phyloP scores from a whole-genome alignment of 2,113 vertebrate species.

The Pachycephala philippinensis region DNA sequence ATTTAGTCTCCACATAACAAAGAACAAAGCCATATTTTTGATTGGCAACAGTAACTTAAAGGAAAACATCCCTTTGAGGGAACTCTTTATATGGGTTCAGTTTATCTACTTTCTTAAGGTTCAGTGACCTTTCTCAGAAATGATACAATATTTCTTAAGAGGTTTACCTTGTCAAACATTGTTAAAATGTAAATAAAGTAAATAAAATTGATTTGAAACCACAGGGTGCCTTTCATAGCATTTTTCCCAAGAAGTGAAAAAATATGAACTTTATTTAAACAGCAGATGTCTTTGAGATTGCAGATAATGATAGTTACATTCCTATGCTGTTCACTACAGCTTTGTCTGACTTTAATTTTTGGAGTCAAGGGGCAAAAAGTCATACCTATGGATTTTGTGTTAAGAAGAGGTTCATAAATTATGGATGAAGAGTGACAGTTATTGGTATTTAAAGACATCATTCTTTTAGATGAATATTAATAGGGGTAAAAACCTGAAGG shows the following conservation, averaged over 20 bases:
- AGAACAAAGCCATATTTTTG: slow-evolving; percentile 1
- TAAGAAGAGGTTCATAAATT: slow-evolving; percentile 64
- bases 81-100: slow-evolving; percentile 4
- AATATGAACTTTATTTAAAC: slow-evolving; percentile 44
- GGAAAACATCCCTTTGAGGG: slow-evolving; percentile 29
- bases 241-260: slow-evolving; percentile 48
- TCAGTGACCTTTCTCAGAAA: slow-evolving; percentile 38
- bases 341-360: slow-evolving; percentile 55
- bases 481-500: not conserved
- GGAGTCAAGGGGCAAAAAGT: slow-evolving; percentile 48
- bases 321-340: not conserved
- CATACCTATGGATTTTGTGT: slow-evolving; percentile 56
- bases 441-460: slow-evolving; percentile 57
- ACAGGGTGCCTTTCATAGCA: slow-evolving; percentile 49
- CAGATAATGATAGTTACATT: slow-evolving; percentile 34
- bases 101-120: slow-evolving; percentile 53
- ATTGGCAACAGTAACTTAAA: slow-evolving; percentile 40
- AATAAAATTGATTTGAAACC: slow-evolving; percentile 63
- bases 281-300: not conserved
- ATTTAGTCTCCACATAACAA: not conserved
- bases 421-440: slow-evolving; percentile 44
- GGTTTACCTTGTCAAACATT: slow-evolving; percentile 54
- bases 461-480: slow-evolving; percentile 57
- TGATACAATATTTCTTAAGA: slow-evolving; percentile 60
- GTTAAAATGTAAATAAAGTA: slow-evolving; percentile 75